Evolutionary conservation across 2,113 vertebrate species (phyloP).

Genomic region (Nematolebias whitei): DNA sequence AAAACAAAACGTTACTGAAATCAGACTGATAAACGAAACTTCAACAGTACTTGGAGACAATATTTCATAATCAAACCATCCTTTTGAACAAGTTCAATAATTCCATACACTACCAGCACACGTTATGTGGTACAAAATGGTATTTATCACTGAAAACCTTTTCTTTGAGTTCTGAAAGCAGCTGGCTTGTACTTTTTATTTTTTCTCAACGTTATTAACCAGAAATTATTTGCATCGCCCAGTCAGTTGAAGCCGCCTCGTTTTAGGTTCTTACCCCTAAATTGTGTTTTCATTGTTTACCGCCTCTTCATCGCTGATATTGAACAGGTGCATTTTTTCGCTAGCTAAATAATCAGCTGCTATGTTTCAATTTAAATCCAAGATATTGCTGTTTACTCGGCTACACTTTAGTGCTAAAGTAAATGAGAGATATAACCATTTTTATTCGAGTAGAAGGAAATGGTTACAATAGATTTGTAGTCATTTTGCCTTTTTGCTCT

Average conservation of each 20-base stretch:
- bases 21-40: no score
- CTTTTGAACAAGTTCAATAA: no score
- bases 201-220: not conserved
- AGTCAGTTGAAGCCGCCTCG: not conserved
- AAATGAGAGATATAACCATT: constrained; percentile 3
- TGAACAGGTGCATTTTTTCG: not conserved
- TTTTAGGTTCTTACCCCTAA: not conserved
- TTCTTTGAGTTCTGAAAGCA: not conserved
- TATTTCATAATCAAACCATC: no score
- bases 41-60: no score
- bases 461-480: constrained; percentile 7
- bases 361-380: constrained; percentile 21
- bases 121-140: not conserved
- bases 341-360: not conserved
- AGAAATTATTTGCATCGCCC: not conserved
- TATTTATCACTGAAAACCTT: not conserved
- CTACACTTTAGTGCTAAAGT: not conserved
- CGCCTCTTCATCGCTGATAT: not conserved
- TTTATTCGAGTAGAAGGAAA: constrained; percentile 12
- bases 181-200: not conserved
- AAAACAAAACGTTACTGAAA: no score
- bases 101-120: no score
- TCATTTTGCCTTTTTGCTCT: not conserved
- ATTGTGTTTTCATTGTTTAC: not conserved
- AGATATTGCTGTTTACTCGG: not conserved